Base-by-base conservation (phyloP, 1,140 invertebrate species). In the Drosophila miranda region DNA sequence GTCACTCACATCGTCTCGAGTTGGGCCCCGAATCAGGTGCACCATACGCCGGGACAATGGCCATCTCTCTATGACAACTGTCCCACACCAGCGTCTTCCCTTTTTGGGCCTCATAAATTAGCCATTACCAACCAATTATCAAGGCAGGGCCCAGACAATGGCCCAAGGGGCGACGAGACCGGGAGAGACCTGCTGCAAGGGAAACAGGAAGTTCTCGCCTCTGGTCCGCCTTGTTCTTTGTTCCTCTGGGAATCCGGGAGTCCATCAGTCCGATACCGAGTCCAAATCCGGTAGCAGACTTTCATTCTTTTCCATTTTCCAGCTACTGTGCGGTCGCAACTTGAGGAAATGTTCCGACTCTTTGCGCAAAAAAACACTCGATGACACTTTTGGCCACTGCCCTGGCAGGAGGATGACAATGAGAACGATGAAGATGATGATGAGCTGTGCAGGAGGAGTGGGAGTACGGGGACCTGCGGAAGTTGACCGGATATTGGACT, bases 101-200 rank as follows among this genome's bases (percentile, higher is more conserved):
- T 51, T 6, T 2, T 8, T 41, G 56, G 42, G 44, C 60, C 64
- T 63, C 71, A 67, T 84, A 83, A 84, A 83, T 84, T 79, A 80
- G 69, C 75, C 73, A 82, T 82, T 75, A 82, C 80, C 61, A 79
- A 75, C 75, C 80, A 83, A 83, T 83, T 83, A 83, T 66, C 58
- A 63, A 52, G 44, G 62, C 34, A 68, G 49, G 30, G 16, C 6
- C 2, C 34, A 11, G 19, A 68, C 63, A 66, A 45, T 46, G 52
- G 7, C 46, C 14, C 48, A 51, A 54, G 67, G 60, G 64, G 77
- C 53, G 56, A 57, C 21, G 8, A 1, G 34, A 11, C 16, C 2
- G 28, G 21, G 46, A 44, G 45, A 41, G 67, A 43, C 28, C 46
- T 23, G 34, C 34, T 13, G 34, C 34, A 34, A 59, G 49, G 34